Percentiles rank a stretch among this genome's conserved stretches.
Evolutionary conservation across 2,888 invertebrate genomes (phyloP).

Genomic region (Andrena haemorrhoa): DNA sequence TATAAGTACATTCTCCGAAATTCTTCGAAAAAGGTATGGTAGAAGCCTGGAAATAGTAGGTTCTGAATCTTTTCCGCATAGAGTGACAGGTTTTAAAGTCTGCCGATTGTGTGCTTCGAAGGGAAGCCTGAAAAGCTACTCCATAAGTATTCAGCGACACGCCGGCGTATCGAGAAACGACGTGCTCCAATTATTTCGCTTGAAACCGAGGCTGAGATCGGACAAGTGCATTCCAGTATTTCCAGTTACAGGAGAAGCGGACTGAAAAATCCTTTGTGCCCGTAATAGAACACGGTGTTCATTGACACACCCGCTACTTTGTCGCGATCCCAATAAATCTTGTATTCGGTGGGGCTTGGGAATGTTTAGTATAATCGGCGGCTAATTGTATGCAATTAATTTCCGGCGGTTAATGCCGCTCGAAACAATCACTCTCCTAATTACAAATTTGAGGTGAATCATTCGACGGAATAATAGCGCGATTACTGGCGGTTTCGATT

Average conservation of each 20-base stretch:
- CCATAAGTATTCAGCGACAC: slow-evolving; percentile 1
- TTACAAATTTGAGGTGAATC: slow-evolving; percentile 32
- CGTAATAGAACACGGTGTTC: not conserved
- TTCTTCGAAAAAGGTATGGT: not conserved
- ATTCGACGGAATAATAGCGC: slow-evolving; percentile 15
- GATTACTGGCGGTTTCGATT: slow-evolving; percentile 21
- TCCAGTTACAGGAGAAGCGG: not conserved
- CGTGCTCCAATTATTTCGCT: slow-evolving; percentile 11
- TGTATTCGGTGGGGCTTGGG: not conserved
- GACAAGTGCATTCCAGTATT: not conserved
- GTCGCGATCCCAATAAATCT: not conserved
- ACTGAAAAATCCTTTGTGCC: not conserved
- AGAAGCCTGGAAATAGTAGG: not conserved
- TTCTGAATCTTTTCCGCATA: not conserved
- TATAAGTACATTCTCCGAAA: too few species aligned
- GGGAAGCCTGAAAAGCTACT: not conserved
- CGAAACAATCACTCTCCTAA: slow-evolving; percentile 10
- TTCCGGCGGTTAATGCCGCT: not conserved
- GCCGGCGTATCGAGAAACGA: not conserved
- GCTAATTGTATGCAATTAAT: slow-evolving; percentile 20
- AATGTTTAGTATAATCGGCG: not conserved
- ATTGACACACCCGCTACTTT: too few species aligned
- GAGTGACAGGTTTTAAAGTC: not conserved
- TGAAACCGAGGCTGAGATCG: slow-evolving; percentile 5
- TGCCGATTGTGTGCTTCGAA: not conserved